Evolutionary conservation across 2,888 invertebrate genomes (phyloP), one percentile per base, ranked within the genome.

Genomic region (Cantharis lateralis): DNA sequence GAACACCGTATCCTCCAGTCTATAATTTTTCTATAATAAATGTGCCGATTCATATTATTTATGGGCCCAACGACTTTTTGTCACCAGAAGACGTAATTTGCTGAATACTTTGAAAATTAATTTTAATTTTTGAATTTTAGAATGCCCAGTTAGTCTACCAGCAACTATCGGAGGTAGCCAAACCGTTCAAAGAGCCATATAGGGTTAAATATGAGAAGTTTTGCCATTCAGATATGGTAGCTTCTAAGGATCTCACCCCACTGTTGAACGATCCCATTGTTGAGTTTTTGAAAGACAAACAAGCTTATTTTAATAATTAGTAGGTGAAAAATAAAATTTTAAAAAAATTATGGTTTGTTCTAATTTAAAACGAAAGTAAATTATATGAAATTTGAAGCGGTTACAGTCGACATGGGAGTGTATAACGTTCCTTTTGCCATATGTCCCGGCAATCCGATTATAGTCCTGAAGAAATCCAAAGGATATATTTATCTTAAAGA

Each of bases 1-100:
- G 91, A 0, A 86, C 87, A 2, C 87, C 89, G 1, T 89, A 88
- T 62, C 92, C 93, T 0, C 90, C 91, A 0, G 85, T 86, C 26
- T 93, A 93, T 83, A 89, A 92, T 80, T 84, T 93, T 16, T 88
- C 89, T 7, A 91, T 90, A 75, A 90, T 93, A 0, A 89, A 87
- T 81, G 89, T 91, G 32, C 93, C 93, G 0, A 90, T 92, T 3
- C 88, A 89, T 2, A 81, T 93, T 15, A 89, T 92, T 69, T 92
- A 92, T 79, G 92, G 92, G 10, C 89, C 90, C 77, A 92, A 92
- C 81, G 94, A 94, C 83, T 90, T 90, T 85, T 86, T 93, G 4
- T 91, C 92, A 20, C 89, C 89, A 28, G 90, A 90, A 86, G 84
- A 86, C 81, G 92, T 92, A 88, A 86, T 87, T 85, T 24, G 26